These are phyloP conservation scores for Aspidiotus destructor DNA, from an alignment of 2,888 invertebrate species.

Conservation along the genomic window DNA sequence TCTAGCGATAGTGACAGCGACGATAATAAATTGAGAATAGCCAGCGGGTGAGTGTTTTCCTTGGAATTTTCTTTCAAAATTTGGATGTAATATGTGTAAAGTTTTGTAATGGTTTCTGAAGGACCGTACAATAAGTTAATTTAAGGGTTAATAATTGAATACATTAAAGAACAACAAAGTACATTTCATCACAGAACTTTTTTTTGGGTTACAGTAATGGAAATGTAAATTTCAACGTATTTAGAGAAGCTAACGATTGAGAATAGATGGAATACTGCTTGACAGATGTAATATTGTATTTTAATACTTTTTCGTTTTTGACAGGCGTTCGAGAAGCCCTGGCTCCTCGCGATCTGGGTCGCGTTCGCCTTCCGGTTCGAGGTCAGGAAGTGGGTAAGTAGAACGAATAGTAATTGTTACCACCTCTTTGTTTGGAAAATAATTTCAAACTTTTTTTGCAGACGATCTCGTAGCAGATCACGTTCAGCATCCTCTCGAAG, in stretches of 20 bases:
- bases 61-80: conserved; percentile 13
- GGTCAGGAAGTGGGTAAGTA: conserved; percentile 39
- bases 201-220: too few species aligned
- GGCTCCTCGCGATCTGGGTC: conserved; percentile 32
- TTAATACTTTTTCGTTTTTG: conserved; percentile 26
- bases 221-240: too few species aligned
- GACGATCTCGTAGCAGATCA: not conserved
- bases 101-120: not conserved
- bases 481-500: too few species aligned
- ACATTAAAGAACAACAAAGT: too few species aligned
- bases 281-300: conserved; percentile 1
- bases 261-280: not conserved
- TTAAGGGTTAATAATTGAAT: not conserved
- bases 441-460: not conserved
- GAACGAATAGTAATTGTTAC: not conserved
- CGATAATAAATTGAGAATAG: conserved; percentile 47
- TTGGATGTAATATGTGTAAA: conserved; percentile 11
- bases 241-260: not conserved
- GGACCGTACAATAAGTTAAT: not conserved
- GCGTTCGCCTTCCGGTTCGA: conserved; percentile 38
- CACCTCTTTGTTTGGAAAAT: not conserved
- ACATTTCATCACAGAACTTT: too few species aligned
- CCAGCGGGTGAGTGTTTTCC: conserved; percentile 36
- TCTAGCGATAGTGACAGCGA: conserved; percentile 75
- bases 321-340: conserved; percentile 37